Percentiles rank a stretch among this genome's conserved stretches.
Evolutionary conservation across 2,113 vertebrate genomes (phyloP).

Genomic region (Myxocyprinus asiaticus): DNA sequence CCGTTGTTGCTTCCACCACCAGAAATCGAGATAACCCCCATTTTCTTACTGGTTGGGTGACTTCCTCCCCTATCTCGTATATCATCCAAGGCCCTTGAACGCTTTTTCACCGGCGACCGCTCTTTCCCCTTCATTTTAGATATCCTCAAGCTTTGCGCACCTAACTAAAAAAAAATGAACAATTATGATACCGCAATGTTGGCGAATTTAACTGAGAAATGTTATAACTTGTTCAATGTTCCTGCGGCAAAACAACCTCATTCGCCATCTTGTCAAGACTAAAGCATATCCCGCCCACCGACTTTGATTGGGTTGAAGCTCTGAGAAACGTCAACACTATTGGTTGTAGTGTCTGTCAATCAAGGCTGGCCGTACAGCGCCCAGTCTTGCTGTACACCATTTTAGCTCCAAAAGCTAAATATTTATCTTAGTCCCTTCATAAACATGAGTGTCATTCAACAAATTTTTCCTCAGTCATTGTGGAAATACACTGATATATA

Average conservation of each 20-base stretch:
- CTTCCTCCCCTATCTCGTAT: constrained; percentile 83
- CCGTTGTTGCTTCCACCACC: constrained; percentile 76
- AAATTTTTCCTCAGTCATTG: background rate
- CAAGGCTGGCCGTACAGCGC: constrained; percentile 6
- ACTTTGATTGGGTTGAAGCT: constrained; percentile 65
- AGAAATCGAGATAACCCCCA: constrained; percentile 77
- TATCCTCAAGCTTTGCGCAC: constrained; percentile 46
- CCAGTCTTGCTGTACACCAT: background rate
- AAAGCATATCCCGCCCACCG: constrained; percentile 56
- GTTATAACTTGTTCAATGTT: constrained; percentile 60
- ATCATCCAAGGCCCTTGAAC: constrained; percentile 89
- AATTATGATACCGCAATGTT: background rate
- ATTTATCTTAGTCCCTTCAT: background rate
- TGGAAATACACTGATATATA: background rate
- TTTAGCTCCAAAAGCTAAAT: constrained; percentile 6
- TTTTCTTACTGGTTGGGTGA: constrained; percentile 88
- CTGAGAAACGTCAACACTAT: constrained; percentile 52
- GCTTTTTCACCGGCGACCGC: constrained; percentile 93
- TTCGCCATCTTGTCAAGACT: constrained; percentile 79
- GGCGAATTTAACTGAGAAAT: constrained; percentile 23
- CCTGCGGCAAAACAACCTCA: constrained; percentile 76
- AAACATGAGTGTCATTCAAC: constrained; percentile 2
- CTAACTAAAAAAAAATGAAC: constrained; percentile 36
- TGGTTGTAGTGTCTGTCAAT: constrained; percentile 54
- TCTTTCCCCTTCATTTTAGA: constrained; percentile 92